Evolutionary conservation across 2,888 invertebrate genomes (phyloP).

Genomic region (Yponomeuta evonymella): DNA sequence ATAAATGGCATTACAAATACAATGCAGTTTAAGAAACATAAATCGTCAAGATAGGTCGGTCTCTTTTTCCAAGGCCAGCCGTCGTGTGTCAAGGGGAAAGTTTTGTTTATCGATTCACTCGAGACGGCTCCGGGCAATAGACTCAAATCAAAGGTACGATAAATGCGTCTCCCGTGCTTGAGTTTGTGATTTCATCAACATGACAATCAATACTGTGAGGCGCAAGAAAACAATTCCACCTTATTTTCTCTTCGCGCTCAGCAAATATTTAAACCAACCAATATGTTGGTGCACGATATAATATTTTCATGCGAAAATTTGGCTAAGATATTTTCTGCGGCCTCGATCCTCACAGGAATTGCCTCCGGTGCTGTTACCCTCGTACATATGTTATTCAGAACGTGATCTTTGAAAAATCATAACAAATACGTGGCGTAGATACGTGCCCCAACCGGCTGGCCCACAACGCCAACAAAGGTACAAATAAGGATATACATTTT

Average conservation of each 20-base stretch:
- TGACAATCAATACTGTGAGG: not conserved
- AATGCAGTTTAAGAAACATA: slow-evolving; percentile 40
- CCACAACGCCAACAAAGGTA: slow-evolving; percentile 8
- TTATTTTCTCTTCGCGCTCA: slow-evolving; percentile 15
- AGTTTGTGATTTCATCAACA: too few species aligned
- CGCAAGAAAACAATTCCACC: slow-evolving; percentile 8
- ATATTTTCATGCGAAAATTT: slow-evolving; percentile 54
- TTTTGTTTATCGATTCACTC: not conserved
- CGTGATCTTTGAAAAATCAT: slow-evolving; percentile 40
- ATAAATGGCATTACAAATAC: slow-evolving; percentile 25
- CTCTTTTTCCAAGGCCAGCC: slow-evolving; percentile 5
- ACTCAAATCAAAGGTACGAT: not conserved
- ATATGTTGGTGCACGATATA: slow-evolving; percentile 23
- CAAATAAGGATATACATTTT: slow-evolving; percentile 13
- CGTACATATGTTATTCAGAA: slow-evolving; percentile 42
- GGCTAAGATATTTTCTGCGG: slow-evolving; percentile 32
- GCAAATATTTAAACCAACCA: slow-evolving; percentile 16
- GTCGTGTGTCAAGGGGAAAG: not conserved
- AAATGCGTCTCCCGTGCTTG: too few species aligned
- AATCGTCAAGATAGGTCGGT: slow-evolving; percentile 53
- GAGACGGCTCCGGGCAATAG: not conserved
- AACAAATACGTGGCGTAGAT: slow-evolving; percentile 23
- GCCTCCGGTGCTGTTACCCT: slow-evolving; percentile 30
- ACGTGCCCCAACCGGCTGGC: slow-evolving; percentile 13
- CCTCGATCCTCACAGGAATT: slow-evolving; percentile 44